These are phyloP conservation scores for Nerophis ophidion DNA, from an alignment of 2,113 vertebrate species.

Conservation along the genomic window DNA sequence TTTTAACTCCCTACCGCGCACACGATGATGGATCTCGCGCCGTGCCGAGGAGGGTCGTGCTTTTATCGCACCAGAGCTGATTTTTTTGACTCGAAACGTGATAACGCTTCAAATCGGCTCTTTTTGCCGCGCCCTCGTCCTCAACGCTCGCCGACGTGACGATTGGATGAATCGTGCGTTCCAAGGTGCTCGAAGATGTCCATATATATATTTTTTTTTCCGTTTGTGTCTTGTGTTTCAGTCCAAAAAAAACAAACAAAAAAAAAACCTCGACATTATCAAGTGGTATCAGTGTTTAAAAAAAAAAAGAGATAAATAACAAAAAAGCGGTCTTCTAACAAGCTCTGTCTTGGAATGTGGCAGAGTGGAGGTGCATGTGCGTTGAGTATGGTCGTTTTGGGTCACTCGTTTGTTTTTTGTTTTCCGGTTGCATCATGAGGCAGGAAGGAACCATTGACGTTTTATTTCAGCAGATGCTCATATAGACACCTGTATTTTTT, in stretches of 20 bases:
- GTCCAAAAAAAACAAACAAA: conserved; percentile 2
- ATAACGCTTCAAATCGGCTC: too few species aligned
- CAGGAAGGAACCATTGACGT: conserved; percentile 63
- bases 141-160: conserved; percentile 56
- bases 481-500: conserved; percentile 47
- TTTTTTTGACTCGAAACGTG: conserved; percentile 15
- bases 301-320: conserved; percentile 39
- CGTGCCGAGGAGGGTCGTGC: conserved; percentile 56
- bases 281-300: conserved; percentile 69
- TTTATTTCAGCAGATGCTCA: conserved; percentile 52
- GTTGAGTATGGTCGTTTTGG: conserved; percentile 64
- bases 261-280: conserved; percentile 53
- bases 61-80: conserved; percentile 34
- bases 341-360: conserved; percentile 69
- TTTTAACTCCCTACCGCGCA: conserved; percentile 55
- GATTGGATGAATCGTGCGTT: conserved; percentile 73
- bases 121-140: conserved; percentile 33
- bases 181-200: conserved; percentile 65
- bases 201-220: conserved; percentile 49
- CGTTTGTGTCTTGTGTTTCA: conserved; percentile 60
- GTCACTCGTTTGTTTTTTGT: conserved; percentile 51
- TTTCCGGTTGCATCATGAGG: conserved; percentile 60
- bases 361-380: conserved; percentile 69
- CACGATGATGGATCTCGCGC: conserved; percentile 73
- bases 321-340: conserved; percentile 10